phyloP scores from a whole-genome alignment of 2,113 vertebrate genomes.

The Sebastes fasciatus region DNA sequence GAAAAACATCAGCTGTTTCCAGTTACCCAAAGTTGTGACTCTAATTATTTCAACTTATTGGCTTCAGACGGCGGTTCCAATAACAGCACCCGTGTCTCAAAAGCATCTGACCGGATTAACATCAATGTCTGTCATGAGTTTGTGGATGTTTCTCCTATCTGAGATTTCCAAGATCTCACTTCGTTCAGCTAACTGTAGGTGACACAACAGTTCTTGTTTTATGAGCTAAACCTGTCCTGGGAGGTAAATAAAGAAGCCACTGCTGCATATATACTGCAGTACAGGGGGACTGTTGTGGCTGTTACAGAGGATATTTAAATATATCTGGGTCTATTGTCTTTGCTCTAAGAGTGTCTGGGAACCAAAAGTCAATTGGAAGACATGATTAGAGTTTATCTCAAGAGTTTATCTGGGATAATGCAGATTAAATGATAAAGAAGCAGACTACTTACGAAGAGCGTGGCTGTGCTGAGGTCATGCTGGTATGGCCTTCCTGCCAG shows the following conservation, averaged over 20 bases:
- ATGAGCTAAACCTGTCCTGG: neutral
- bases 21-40: slow-evolving; percentile 79
- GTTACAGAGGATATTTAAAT: neutral
- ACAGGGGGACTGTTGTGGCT: neutral
- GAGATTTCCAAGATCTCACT: slow-evolving; percentile 32
- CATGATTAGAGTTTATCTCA: too few relatives aligned
- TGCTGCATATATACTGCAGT: neutral
- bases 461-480: neutral
- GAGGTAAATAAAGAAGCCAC: neutral
- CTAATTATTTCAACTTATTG: slow-evolving; percentile 76
- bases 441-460: neutral
- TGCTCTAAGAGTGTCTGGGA: neutral
- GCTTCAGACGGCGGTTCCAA: slow-evolving; percentile 45
- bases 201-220: slow-evolving; percentile 5
- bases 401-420: neutral
- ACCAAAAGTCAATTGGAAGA: neutral
- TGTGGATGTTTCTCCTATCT: slow-evolving; percentile 35
- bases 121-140: slow-evolving; percentile 79
- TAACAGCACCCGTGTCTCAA: slow-evolving; percentile 66
- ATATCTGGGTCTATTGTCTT: neutral
- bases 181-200: neutral
- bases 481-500: neutral
- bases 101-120: slow-evolving; percentile 73
- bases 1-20: slow-evolving; percentile 85
- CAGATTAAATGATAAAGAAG: neutral